Base-by-base conservation (phyloP, 2,113 vertebrate species). In the Carettochelys insculpta region DNA sequence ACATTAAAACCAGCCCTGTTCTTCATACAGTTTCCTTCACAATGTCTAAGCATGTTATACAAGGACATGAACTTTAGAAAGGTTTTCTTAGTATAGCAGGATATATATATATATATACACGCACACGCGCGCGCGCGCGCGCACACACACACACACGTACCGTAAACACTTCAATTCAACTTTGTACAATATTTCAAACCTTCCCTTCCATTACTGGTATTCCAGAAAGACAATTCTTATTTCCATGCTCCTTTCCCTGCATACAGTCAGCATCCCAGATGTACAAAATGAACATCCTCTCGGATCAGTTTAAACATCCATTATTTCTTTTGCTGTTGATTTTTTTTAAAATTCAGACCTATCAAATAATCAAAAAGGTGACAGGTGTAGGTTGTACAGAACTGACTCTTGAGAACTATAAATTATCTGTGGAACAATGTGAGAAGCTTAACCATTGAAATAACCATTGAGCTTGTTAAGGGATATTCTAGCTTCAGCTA, bases 51-150 rank as follows among this genome's bases (percentile, higher is more conserved):
- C 91, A 41, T 29, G 80, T 82, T 22, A 34, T 25, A 1, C 78
- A 90, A 17, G 47, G 52, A 3, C 2, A 41, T 1, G 11, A 83
- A 52, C 47, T 87, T 71, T 53, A 16, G 3, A 50, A 14, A 12
- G 0, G 0, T 19, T 81, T 27, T 79, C 31, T 14, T 56, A 13
- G 27, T 52, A 2, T 3, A 5, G 0, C 1, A 54, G 12, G 41
- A 87, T n/a, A n/a, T n/a, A n/a, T n/a, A n/a, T n/a, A n/a, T n/a
- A n/a, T n/a, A n/a, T n/a, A n/a, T n/a, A n/a, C n/a, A n/a, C n/a
- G n/a, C n/a, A n/a, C n/a, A n/a, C n/a, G n/a, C n/a, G n/a, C n/a
- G n/a, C n/a, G n/a, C n/a, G n/a, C n/a, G n/a, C n/a, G n/a, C n/a
- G n/a, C n/a, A n/a, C n/a, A n/a, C n/a, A n/a, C n/a, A n/a, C n/a